Conservation (phyloP, 1,140 invertebrate genomes). For the Lordiphosa clarofinis region DNA sequence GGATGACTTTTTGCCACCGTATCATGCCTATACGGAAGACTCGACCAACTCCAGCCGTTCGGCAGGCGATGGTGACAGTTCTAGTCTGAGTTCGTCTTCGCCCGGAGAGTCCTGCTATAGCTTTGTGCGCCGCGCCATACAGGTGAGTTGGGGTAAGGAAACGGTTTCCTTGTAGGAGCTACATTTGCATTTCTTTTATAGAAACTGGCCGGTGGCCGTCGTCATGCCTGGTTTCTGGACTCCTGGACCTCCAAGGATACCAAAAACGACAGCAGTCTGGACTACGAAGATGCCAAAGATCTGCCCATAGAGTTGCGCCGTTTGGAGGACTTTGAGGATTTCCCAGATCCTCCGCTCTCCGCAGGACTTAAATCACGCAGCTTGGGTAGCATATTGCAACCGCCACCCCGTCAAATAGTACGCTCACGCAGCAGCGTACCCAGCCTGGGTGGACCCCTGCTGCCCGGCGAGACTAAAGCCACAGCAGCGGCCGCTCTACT, state of each 20-base stretch:
- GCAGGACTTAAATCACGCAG: slow-evolving; percentile 81
- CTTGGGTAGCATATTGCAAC: slow-evolving; percentile 88
- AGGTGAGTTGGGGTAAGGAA: slow-evolving; percentile 81
- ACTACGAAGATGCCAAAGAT: slow-evolving; percentile 85
- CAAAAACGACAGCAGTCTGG: slow-evolving; percentile 81
- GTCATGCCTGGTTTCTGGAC: slow-evolving; percentile 89
- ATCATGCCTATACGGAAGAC: slow-evolving; percentile 86
- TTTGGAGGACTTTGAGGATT: slow-evolving; percentile 86
- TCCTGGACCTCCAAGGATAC: slow-evolving; percentile 85
- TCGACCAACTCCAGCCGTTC: slow-evolving; percentile 80
- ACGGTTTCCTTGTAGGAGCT: not conserved
- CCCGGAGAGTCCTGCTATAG: slow-evolving; percentile 97
- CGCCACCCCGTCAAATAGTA: slow-evolving; percentile 85
- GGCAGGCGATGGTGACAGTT: slow-evolving; percentile 81
- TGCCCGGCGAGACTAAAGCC: slow-evolving; percentile 46
- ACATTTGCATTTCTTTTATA: slow-evolving; percentile 51
- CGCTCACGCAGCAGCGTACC: slow-evolving; percentile 88
- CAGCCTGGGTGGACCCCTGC: slow-evolving; percentile 81
- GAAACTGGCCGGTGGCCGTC: slow-evolving; percentile 87
- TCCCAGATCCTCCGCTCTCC: slow-evolving; percentile 80
- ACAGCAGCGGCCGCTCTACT: slow-evolving; percentile 46
- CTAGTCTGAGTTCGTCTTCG: slow-evolving; percentile 92
- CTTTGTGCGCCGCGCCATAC: slow-evolving; percentile 92
- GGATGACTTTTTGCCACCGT: slow-evolving; percentile 81
- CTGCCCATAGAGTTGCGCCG: slow-evolving; percentile 93